phyloP scores from a whole-genome alignment of 2,888 invertebrate genomes.

The Oxyteleia sp. region DNA sequence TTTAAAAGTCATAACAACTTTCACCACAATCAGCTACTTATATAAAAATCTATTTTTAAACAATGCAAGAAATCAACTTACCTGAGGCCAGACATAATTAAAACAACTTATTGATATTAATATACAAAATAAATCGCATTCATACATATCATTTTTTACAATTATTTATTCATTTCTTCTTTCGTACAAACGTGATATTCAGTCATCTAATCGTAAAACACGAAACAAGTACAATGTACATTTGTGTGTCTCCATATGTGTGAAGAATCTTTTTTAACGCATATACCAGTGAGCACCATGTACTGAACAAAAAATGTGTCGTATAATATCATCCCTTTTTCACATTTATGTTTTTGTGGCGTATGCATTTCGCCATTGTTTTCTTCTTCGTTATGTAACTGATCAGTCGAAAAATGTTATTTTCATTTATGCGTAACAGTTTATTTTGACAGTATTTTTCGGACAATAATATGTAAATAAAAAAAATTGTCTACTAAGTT shows the following conservation, averaged over 20 bases:
- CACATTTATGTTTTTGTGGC: slow-evolving; percentile 5
- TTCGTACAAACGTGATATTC: slow-evolving; percentile 76
- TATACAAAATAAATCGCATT: slow-evolving; percentile 3
- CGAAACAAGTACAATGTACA: slow-evolving; percentile 56
- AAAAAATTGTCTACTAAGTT: not conserved
- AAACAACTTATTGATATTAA: slow-evolving; percentile 1
- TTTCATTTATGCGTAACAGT: not conserved
- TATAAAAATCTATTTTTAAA: not conserved
- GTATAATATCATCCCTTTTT: slow-evolving; percentile 2
- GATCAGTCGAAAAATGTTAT: not conserved
- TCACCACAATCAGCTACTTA: no score
- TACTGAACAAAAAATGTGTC: not conserved
- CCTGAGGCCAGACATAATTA: no score
- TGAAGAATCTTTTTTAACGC: slow-evolving; percentile 20
- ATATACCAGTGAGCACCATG: slow-evolving; percentile 10
- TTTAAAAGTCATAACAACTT: not conserved
- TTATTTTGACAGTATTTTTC: no score
- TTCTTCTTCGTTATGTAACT: not conserved
- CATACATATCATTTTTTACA: slow-evolving; percentile 73
- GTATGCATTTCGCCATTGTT: not conserved
- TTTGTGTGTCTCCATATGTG: slow-evolving; percentile 22
- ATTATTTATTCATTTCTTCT: slow-evolving; percentile 84
- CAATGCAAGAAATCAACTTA: not conserved
- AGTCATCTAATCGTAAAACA: slow-evolving; percentile 51
- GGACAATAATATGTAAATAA: not conserved